Evolutionary conservation across 2,113 vertebrate genomes (phyloP), one percentile per base, ranked within the genome.

Genomic region (Microtus richardsoni): DNA sequence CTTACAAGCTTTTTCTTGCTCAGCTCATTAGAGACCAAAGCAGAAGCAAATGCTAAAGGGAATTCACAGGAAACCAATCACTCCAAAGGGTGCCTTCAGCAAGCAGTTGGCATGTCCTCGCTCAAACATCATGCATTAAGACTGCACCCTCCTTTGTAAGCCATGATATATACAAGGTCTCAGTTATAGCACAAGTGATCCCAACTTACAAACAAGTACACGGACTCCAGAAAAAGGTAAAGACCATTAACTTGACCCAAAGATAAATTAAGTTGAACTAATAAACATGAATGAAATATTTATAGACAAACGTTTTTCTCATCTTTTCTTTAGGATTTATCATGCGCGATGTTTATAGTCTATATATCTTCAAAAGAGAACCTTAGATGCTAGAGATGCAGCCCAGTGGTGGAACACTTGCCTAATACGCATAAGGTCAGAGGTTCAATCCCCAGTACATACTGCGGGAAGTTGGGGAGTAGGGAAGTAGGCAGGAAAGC

Each of bases 261-360:
- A 74, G n/a, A 41, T 58, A 58, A 70, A 66, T 52, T 90, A 60
- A 90, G 5, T 39, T 68, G 3, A 97, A 86, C 70, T 78, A 49
- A 82, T 4, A 60, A 93, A 93, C 11, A 66, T 64, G 22, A 91
- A 94, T 39, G 26, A 95, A 89, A 60, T 19, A 78, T 47, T 66
- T 77, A 64, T 2, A 68, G 22, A 75, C 5, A 49, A 58, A 58
- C 44, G 41, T 89, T 93, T 93, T 87, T 12, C 28, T 88, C 52
- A 30, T 7, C 73, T 94, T 95, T 83, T 54, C 47, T 84, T 78
- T 75, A 71, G 60, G 75, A 71, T 8, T 66, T 87, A 41, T 85
- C 36, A 41, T 33, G 24, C 22, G 60, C 21, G 5, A 68, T 58
- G 64, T 87, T 39, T n/a, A 68, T 30, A 74, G 39, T 30, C 13